phyloP scores from a whole-genome alignment of 2,113 vertebrate species.

The Rhinopithecus roxellana region DNA sequence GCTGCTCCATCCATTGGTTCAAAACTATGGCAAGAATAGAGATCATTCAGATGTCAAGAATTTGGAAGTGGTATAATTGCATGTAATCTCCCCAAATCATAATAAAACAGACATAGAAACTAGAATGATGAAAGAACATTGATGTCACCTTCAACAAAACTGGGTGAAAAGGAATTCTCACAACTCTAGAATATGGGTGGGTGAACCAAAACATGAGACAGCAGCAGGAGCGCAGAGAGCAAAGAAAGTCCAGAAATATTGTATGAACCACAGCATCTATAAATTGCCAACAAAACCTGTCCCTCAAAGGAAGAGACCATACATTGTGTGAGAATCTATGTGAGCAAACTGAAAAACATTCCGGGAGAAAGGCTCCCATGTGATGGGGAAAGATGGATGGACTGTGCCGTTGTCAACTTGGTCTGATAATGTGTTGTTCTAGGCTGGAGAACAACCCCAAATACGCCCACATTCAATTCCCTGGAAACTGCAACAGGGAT shows the following conservation, averaged over 20 bases:
- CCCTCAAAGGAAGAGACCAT: not conserved
- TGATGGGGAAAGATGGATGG: not conserved
- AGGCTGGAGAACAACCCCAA: not conserved
- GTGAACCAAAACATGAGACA: not conserved
- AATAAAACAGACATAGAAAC: not conserved
- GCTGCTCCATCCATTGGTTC: not conserved
- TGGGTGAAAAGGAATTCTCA: not conserved
- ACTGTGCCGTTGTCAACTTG: not conserved
- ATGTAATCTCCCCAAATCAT: not conserved
- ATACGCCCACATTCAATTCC: not conserved
- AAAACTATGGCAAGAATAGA: not conserved
- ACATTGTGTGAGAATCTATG: not conserved
- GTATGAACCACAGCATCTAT: not conserved
- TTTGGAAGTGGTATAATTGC: not conserved
- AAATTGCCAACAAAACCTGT: not conserved
- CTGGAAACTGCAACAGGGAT: not conserved
- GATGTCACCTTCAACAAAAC: not conserved
- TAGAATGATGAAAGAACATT: not conserved
- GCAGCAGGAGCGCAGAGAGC: not conserved
- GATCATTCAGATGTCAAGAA: not conserved
- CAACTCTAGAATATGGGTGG: not conserved
- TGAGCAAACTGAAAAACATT: not conserved
- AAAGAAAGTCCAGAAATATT: not conserved
- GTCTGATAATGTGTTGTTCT: not conserved
- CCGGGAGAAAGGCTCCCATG: not conserved